These are phyloP conservation scores for Clarias gariepinus DNA, from an alignment of 2,113 vertebrate species.

Conservation along the genomic window DNA sequence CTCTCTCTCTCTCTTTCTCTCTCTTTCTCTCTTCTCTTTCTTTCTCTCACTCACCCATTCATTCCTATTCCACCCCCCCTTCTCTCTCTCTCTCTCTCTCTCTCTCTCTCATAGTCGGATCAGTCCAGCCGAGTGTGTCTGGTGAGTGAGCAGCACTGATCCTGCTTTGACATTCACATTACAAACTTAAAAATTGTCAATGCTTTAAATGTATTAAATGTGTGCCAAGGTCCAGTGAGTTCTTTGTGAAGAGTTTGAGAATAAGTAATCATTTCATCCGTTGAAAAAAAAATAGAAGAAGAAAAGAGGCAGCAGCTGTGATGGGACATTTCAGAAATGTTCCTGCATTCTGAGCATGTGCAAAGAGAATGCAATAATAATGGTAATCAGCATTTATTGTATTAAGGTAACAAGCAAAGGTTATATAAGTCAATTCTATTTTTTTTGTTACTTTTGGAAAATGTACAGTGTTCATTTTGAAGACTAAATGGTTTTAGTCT, in stretches of 20 bases:
- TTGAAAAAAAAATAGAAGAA: constrained; percentile 14
- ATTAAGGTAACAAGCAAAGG: constrained; percentile 11
- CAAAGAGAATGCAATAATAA: neutral
- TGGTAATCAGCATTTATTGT: constrained; percentile 20
- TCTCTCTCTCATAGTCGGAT: constrained; percentile 27
- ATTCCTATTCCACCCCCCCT: constrained; percentile 49
- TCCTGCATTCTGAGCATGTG: constrained; percentile 13
- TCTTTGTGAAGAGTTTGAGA: constrained; percentile 41
- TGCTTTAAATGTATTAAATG: constrained; percentile 48
- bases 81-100: constrained; percentile 31
- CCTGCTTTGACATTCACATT: constrained; percentile 49
- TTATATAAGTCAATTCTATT: constrained; percentile 1
- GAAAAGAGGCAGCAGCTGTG: constrained; percentile 1
- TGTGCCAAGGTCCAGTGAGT: constrained; percentile 31
- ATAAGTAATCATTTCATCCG: constrained; percentile 38
- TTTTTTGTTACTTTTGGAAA: neutral
- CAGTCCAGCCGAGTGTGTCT: constrained; percentile 40
- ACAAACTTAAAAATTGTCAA: constrained; percentile 43
- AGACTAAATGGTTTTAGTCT: no score
- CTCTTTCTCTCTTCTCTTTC: constrained; percentile 40
- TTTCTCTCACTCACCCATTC: constrained; percentile 48
- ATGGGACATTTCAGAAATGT: constrained; percentile 6
- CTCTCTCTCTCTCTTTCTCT: constrained; percentile 47
- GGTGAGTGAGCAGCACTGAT: constrained; percentile 47
- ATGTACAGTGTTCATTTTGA: neutral